Percentiles rank a stretch among this genome's conserved stretches.
Evolutionary conservation across 1,140 invertebrate genomes (phyloP).

Genomic region (Phortica variegata): DNA sequence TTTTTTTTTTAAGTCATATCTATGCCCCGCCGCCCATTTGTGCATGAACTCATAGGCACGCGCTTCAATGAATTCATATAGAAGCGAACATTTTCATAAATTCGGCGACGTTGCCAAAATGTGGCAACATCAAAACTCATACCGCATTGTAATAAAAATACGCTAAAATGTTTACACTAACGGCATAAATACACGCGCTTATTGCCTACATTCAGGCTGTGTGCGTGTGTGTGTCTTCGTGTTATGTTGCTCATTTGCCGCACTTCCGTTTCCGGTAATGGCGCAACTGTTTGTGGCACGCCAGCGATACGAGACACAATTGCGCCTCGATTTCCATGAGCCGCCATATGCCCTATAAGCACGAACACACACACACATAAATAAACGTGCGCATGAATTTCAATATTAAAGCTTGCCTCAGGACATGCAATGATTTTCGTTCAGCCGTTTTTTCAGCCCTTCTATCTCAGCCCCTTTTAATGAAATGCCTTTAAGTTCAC

Average conservation of each 20-base stretch:
- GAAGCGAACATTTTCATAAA: too few relatives aligned
- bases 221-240: constrained; percentile 1
- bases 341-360: too few relatives aligned
- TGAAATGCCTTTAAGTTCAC: constrained; percentile 34
- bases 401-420: constrained; percentile 30
- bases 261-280: not conserved
- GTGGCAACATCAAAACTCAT: too few relatives aligned
- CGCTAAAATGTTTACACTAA: constrained; percentile 49
- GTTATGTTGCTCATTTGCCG: not conserved
- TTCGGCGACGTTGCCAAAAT: too few relatives aligned
- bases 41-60: too few relatives aligned
- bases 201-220: constrained; percentile 47
- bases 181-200: constrained; percentile 46
- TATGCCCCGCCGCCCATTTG: too few relatives aligned
- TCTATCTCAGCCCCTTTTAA: too few relatives aligned
- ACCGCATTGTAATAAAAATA: constrained; percentile 21
- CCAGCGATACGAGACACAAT: too few relatives aligned
- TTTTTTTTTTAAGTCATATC: too few relatives aligned
- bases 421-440: constrained; percentile 1
- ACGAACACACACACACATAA: not conserved
- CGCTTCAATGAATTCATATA: too few relatives aligned
- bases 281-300: constrained; percentile 17
- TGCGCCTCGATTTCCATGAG: too few relatives aligned
- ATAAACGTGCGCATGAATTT: constrained; percentile 19
- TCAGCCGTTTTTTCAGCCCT: too few relatives aligned